These are phyloP conservation scores for Labeo rohita DNA, from an alignment of 2,113 vertebrate species.

Conservation along the genomic window DNA sequence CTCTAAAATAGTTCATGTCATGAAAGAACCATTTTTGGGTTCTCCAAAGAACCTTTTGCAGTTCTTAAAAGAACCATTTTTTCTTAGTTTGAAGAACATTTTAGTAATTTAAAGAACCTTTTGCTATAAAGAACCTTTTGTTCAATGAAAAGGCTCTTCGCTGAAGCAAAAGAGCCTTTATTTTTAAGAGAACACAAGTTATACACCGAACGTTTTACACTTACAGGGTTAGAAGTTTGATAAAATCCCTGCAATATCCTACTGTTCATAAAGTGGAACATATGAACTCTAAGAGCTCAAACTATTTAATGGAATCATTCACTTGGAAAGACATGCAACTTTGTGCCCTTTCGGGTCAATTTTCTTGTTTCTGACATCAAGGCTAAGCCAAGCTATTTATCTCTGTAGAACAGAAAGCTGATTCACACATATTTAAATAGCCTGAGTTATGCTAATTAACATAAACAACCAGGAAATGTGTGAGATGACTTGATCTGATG, in stretches of 20 bases:
- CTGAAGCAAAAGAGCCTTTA: background rate
- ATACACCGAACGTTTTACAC: background rate
- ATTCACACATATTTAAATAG: constrained; percentile 26
- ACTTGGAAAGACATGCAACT: constrained; percentile 1
- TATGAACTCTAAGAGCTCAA: background rate
- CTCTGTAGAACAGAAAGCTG: constrained; percentile 23
- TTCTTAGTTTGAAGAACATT: background rate
- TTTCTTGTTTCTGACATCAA: background rate
- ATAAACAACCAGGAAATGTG: constrained; percentile 1
- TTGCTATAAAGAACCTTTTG: background rate
- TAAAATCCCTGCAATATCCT: background rate
- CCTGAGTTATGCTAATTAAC: constrained; percentile 21
- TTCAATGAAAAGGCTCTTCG: background rate
- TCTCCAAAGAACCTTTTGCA: too few relatives aligned
- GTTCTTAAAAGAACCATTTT: background rate
- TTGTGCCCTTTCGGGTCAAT: constrained; percentile 7
- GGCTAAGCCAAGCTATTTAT: constrained; percentile 21
- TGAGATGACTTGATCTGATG: background rate
- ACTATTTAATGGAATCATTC: background rate
- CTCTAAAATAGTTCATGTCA: background rate
- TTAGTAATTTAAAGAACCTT: background rate
- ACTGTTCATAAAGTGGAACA: background rate
- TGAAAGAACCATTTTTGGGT: background rate
- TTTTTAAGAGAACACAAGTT: background rate
- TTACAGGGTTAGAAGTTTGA: background rate